Conservation (phyloP, 2,797 vertebrate species). For the Myripristis jacobus region DNA sequence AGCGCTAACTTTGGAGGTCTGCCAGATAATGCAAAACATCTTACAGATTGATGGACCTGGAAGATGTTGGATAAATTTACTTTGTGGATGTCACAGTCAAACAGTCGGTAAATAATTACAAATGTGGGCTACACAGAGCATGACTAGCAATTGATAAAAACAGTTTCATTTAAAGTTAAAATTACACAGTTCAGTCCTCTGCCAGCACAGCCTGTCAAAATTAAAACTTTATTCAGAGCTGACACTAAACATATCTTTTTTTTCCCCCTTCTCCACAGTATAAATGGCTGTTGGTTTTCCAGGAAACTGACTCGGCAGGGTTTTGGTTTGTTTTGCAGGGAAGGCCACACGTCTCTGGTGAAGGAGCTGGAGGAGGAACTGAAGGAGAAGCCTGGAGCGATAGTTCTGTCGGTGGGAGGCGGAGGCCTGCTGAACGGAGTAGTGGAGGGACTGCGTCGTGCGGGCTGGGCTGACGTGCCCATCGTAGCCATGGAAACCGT, state of each 20-base stretch:
- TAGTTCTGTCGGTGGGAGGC: conserved; percentile 90
- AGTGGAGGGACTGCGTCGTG: conserved; percentile 85
- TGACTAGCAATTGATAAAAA: not conserved
- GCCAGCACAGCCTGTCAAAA: not conserved
- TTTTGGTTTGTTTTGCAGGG: conserved; percentile 78
- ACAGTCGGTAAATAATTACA: not conserved
- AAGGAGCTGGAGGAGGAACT: conserved; percentile 86
- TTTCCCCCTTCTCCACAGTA: not conserved
- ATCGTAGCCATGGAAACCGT: conserved; percentile 90
- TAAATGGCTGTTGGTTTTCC: not conserved
- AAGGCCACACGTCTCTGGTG: conserved; percentile 89
- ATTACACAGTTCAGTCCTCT: not conserved
- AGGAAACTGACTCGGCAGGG: not conserved
- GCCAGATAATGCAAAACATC: conserved; percentile 18
- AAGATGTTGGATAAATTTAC: not conserved
- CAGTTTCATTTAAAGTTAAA: not conserved
- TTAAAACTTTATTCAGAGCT: not conserved
- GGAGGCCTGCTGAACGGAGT: conserved; percentile 91
- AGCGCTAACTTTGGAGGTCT: conserved; percentile 1
- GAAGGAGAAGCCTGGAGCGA: conserved; percentile 84
- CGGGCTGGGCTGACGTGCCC: conserved; percentile 89
- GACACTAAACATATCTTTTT: not conserved
- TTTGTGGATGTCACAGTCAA: conserved; percentile 2
- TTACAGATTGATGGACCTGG: not conserved
- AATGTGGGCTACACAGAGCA: not conserved